Evolutionary conservation across 2,888 invertebrate species (phyloP).

Genomic region (Allolobophora icterica): DNA sequence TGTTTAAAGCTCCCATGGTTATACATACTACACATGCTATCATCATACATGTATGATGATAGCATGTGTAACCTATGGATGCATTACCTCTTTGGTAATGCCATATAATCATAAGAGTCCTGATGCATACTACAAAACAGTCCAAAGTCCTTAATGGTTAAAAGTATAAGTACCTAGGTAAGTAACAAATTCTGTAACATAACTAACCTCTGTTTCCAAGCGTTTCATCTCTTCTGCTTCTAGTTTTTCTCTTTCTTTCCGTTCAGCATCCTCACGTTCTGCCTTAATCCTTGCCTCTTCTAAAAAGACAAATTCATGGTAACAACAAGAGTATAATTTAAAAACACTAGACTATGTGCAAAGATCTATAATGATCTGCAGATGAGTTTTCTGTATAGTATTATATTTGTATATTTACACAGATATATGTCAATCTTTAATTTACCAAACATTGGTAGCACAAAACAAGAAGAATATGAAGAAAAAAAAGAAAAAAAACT

Average conservation of each 20-base stretch:
- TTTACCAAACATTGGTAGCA: too few species aligned
- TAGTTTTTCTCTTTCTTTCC: conserved; percentile 51
- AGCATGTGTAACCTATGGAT: too few species aligned
- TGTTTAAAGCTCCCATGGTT: too few species aligned
- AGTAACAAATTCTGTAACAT: not conserved
- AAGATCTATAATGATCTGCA: not conserved
- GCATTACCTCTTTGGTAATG: too few species aligned
- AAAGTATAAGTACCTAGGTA: not conserved
- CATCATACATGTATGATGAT: too few species aligned
- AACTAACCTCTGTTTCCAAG: conserved; percentile 54
- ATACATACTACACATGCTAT: too few species aligned
- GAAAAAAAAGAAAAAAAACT: too few species aligned
- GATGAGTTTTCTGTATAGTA: too few species aligned
- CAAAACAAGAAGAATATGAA: too few species aligned
- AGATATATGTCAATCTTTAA: too few species aligned
- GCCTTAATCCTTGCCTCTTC: conserved; percentile 53
- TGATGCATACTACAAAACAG: not conserved
- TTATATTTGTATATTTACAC: not conserved
- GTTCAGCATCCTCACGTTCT: conserved; percentile 52
- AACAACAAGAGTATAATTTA: not conserved
- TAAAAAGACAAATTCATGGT: conserved; percentile 36
- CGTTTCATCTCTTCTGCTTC: conserved; percentile 53
- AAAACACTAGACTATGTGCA: not conserved
- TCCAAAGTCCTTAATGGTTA: not conserved
- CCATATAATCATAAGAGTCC: too few species aligned